Evolutionary conservation across 2,888 invertebrate genomes (phyloP), one percentile per base, ranked within the genome.

Genomic region (Gryllus longicercus): DNA sequence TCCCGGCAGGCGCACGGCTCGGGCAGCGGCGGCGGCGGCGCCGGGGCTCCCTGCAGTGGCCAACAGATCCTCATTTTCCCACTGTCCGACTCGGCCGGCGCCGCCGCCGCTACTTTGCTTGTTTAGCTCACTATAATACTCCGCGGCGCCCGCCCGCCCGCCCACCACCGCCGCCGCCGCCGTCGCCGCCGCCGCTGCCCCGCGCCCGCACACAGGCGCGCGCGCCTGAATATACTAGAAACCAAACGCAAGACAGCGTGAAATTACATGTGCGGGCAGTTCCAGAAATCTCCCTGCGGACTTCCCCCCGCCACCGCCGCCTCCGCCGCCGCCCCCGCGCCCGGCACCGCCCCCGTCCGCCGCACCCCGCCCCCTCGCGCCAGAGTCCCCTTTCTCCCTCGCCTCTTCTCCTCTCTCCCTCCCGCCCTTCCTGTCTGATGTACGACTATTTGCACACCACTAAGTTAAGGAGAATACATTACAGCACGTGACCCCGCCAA

Each of bases 201-300:
- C 75, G 11, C 74, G 23, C 75, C 16, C 25, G 75, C 76, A 79
- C 49, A 79, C 38, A 79, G 79, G 74, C 74, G 74, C 78, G 74
- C 50, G 75, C 74, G 74, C 75, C 76, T 76, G 79, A 79, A 79
- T 79, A 79, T 79, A 79, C 79, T 79, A 79, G 79, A 79, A 80
- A 78, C 80, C 80, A 77, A 79, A 77, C 88, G 89, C 89, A 89
- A 88, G 88, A 88, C 88, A 89, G 88, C 89, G 89, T 89, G 89
- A 89, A 89, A 89, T 89, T 89, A 89, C 89, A 81, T 81, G 81
- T 79, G 81, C 81, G 79, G 81, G 81, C 81, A 50, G 75, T 51
- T 50, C 74, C 75, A 77, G 12, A 50, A 63, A 51, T 78, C 80
- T 80, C 80, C 80, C 80, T 75, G 78, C 75, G 80, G 80, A 77